A percentile compares a stretch with the other conserved stretches of the same genome.
Conservation (phyloP, 2,888 invertebrate species). For the Liposcelis brunnea region DNA sequence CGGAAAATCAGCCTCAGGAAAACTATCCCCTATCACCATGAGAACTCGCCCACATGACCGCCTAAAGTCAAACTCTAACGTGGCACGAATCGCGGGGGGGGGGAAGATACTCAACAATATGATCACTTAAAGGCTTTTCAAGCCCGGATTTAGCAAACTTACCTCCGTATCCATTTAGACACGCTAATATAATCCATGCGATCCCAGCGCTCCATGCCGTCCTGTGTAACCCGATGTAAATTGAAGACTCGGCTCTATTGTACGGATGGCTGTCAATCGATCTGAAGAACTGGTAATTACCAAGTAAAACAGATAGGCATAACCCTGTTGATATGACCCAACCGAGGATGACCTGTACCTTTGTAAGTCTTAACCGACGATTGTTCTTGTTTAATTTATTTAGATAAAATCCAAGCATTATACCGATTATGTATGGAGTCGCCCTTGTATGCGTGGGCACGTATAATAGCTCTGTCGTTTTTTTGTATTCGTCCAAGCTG, state of each 20-base stretch:
- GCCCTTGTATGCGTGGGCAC: constrained; percentile 24
- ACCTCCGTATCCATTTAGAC: constrained; percentile 32
- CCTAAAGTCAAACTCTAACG: too few species aligned
- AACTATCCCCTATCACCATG: too few species aligned
- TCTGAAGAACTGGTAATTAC: neutral
- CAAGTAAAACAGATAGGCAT: constrained; percentile 12
- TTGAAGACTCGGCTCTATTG: constrained; percentile 22
- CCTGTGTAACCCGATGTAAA: constrained; percentile 27
- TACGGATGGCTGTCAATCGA: constrained; percentile 20
- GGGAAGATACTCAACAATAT: too few species aligned
- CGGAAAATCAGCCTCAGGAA: too few species aligned
- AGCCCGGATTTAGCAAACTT: too few species aligned
- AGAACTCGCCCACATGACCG: too few species aligned
- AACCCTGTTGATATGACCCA: constrained; percentile 15
- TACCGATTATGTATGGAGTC: constrained; percentile 24
- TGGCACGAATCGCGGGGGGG: too few species aligned
- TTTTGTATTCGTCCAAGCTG: constrained; percentile 11
- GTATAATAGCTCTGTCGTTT: constrained; percentile 19
- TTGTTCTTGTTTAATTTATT: constrained; percentile 21
- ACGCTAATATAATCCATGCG: constrained; percentile 34
- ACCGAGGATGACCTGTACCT: constrained; percentile 10
- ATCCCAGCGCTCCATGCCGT: constrained; percentile 31
- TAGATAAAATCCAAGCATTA: constrained; percentile 23
- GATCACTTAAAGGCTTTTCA: too few species aligned
- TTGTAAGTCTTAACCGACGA: constrained; percentile 1